Evolutionary conservation across 2,797 vertebrate genomes (phyloP), one percentile per base, ranked within the genome.

Genomic region (Chelonia mydas): DNA sequence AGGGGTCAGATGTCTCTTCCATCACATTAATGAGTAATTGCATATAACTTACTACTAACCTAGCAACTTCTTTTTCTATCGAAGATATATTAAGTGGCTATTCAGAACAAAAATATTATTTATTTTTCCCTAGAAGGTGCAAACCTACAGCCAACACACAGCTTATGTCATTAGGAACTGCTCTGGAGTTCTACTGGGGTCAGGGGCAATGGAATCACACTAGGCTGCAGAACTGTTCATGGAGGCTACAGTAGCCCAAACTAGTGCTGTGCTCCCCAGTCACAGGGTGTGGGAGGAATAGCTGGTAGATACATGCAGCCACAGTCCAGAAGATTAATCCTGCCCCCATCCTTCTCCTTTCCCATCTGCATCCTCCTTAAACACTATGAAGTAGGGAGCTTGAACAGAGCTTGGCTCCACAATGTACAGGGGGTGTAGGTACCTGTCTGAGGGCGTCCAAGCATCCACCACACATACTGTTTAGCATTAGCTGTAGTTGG

Each of bases 371-470:
- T 45, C 61, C 41, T 88, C 11, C 84, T 2, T 27, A 21, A 54
- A 79, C 4, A 13, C 23, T 82, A 27, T 9, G 6, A 65, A 31
- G 33, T 19, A 27, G 8, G 53, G 15, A 68, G 77, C 0, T 0
- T 5, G 21, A 45, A 85, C 12, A 77, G 3, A 91, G 31, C 9
- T 19, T 51, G 84, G 25, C 37, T 12, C 7, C 55, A 21, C 33
- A 50, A 2, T 0, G 11, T 0, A 1, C 23, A 31, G 17, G 59
- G 55, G 55, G 31, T 0, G 0, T 0, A 3, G 7, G 47, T 2
- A 28, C 74, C 65, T 50, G 11, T 11, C 12, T 72, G n/a, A 13
- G 19, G 9, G 23, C 8, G 11, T 80, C 57, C 41, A 13, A 76
- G 37, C 11, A 47, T 45, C 72, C 3, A 1, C 41, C 23, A 27